Conservation (phyloP, 2,797 vertebrate species). For the Dendrocincla fuliginosa region DNA sequence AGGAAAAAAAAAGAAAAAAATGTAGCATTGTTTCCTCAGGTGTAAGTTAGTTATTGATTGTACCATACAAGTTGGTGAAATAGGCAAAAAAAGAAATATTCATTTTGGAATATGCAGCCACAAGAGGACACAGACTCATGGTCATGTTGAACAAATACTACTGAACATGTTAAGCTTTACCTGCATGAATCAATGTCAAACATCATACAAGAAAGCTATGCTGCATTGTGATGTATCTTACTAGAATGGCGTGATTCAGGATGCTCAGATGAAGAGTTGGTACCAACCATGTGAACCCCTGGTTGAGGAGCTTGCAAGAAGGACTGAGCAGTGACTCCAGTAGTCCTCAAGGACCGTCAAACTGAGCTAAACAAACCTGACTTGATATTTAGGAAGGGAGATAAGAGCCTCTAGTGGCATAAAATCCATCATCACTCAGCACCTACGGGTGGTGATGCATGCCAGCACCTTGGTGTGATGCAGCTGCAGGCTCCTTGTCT, state of each 20-base stretch:
- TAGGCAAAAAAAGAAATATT: not conserved
- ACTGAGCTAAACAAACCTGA: not conserved
- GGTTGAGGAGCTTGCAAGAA: not conserved
- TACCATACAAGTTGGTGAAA: not conserved
- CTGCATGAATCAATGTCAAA: not conserved
- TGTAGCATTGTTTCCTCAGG: not conserved
- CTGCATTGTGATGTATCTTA: not conserved
- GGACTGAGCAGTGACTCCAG: not conserved
- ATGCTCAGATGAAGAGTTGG: fast-evolving
- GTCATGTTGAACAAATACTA: not conserved
- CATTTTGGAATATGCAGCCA: not conserved
- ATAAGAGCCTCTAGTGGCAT: not conserved
- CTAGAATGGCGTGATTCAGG: not conserved
- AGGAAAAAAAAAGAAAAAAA: not conserved
- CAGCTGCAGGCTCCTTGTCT: not conserved
- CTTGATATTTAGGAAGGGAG: not conserved
- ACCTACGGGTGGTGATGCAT: not conserved
- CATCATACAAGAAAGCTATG: not conserved
- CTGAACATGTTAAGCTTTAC: not conserved
- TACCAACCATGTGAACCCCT: not conserved
- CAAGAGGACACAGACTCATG: not conserved
- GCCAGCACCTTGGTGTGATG: not conserved
- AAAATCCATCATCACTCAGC: not conserved
- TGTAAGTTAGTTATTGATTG: not conserved
- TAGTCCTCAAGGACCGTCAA: not conserved